phyloP scores from a whole-genome alignment of 2,888 invertebrate genomes.

The Nasonia oneida region DNA sequence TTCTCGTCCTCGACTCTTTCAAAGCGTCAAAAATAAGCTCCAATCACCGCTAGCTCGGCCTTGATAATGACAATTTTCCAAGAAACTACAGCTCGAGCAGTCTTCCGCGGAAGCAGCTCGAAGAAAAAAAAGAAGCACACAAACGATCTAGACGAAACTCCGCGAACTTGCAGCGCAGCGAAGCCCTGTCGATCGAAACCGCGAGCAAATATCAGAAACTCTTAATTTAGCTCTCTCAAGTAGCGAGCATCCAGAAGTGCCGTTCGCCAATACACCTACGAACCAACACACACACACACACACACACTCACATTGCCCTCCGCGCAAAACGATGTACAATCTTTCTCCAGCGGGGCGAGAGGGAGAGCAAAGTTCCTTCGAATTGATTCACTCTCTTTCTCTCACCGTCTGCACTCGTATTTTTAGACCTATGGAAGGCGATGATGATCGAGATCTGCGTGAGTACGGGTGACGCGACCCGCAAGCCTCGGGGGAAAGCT shows the following conservation, averaged over 20 bases:
- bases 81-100: background rate
- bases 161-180: background rate
- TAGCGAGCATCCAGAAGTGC: background rate
- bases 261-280: background rate
- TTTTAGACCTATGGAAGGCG: constrained; percentile 38
- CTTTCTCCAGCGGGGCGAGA: constrained; percentile 1
- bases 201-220: constrained; percentile 13
- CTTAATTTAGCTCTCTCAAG: constrained; percentile 27
- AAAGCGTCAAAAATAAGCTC: background rate
- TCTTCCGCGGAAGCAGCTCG: background rate
- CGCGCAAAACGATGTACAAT: background rate
- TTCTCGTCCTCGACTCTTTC: too few relatives aligned
- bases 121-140: background rate
- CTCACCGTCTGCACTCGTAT: constrained; percentile 37
- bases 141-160: background rate
- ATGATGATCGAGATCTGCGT: background rate
- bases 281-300: background rate
- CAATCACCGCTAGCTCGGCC: background rate
- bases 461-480: constrained; percentile 2
- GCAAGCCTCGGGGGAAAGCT: constrained; percentile 16
- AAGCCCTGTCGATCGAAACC: background rate
- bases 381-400: constrained; percentile 48
- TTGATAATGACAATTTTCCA: background rate
- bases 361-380: constrained; percentile 40
- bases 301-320: background rate